A percentile compares a stretch with the other conserved stretches of the same genome.
Conservation (phyloP, 1,140 invertebrate species). For the Drosophila tani region DNA sequence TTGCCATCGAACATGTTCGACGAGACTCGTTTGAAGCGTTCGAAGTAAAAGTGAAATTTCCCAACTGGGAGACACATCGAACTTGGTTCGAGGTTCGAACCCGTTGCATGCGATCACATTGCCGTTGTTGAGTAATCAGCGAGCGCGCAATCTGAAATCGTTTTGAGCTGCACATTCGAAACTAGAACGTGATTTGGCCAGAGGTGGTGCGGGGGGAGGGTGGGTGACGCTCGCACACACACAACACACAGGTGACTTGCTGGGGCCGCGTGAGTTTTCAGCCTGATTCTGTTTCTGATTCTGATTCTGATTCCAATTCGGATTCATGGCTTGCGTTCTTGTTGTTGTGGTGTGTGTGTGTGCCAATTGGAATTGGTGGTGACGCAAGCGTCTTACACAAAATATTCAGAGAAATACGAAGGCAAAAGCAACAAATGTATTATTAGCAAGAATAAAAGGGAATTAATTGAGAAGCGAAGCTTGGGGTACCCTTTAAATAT, state of each 20-base stretch:
- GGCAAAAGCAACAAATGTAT: conserved; percentile 32
- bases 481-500: background rate
- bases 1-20: conserved; percentile 44
- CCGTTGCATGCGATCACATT: conserved; percentile 71
- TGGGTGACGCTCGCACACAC: conserved; percentile 27
- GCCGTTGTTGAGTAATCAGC: conserved; percentile 71
- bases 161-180: conserved; percentile 75
- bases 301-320: conserved; percentile 29
- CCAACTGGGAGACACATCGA: conserved; percentile 8
- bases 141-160: conserved; percentile 59
- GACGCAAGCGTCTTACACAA: conserved; percentile 62
- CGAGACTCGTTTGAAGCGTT: conserved; percentile 31
- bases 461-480: background rate
- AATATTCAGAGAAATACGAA: conserved; percentile 37
- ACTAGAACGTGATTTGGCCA: conserved; percentile 75
- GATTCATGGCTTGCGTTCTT: conserved; percentile 21
- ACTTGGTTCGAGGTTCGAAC: conserved; percentile 5
- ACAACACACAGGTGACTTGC: conserved; percentile 35
- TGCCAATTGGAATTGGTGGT: conserved; percentile 49
- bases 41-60: conserved; percentile 77
- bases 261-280: conserved; percentile 46
- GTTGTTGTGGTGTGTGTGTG: conserved; percentile 16
- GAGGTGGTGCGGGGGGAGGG: background rate
- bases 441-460: conserved; percentile 24
- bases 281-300: conserved; percentile 37